These are phyloP conservation scores for Myotis daubentonii DNA, from an alignment of 2,797 vertebrate species.

Conservation along the genomic window DNA sequence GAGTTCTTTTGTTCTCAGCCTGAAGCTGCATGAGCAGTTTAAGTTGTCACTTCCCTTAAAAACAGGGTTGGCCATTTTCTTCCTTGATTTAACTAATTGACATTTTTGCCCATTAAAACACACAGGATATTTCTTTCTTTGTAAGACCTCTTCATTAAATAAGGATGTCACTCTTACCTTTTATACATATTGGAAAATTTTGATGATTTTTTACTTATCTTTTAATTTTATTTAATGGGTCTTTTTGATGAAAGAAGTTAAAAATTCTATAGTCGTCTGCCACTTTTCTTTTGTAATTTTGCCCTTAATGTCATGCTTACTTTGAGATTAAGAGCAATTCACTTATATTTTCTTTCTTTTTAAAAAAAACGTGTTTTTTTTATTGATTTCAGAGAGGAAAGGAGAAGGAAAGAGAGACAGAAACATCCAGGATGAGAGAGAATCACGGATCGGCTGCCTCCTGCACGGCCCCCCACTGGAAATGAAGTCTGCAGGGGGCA, in stretches of 20 bases:
- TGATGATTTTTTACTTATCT: constrained; percentile 16
- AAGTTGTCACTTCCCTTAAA: constrained; percentile 45
- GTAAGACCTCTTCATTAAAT: neutral
- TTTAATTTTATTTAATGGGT: neutral
- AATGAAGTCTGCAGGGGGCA: too few species aligned
- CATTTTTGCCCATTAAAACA: neutral
- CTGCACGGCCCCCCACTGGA: too few species aligned
- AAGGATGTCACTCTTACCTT: neutral
- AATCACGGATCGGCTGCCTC: too few species aligned
- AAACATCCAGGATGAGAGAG: too few species aligned
- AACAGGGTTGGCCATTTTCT: neutral
- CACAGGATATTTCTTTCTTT: neutral
- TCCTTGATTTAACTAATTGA: constrained; percentile 35
- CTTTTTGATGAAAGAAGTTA: constrained; percentile 31
- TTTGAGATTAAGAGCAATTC: constrained; percentile 38
- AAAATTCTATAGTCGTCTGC: neutral
- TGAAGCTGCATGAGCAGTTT: neutral
- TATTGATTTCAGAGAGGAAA: too few species aligned
- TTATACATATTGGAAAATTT: neutral
- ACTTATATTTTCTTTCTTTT: constrained; percentile 9
- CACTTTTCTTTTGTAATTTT: constrained; percentile 44
- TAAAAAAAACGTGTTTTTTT: neutral
- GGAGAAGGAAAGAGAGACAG: too few species aligned
- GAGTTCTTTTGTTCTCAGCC: constrained; percentile 16
- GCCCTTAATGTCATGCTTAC: neutral